phyloP scores from a whole-genome alignment of 1,140 invertebrate species.

The Mylabris phalerata region DNA sequence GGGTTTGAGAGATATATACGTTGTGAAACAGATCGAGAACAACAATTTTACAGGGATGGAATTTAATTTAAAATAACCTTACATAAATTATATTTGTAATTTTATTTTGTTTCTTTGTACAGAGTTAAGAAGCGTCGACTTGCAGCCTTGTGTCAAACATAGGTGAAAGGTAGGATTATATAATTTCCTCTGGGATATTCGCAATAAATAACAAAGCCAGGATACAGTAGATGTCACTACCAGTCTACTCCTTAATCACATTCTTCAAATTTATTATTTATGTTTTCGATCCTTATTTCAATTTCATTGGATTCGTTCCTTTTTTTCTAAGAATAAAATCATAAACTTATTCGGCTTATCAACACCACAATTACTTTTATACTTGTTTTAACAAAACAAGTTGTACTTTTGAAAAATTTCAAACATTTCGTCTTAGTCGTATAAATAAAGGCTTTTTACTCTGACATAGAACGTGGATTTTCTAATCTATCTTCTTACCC shows the following conservation, averaged over 20 bases:
- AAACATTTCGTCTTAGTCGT: slow-evolving; percentile 9
- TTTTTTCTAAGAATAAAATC: no score
- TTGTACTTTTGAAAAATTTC: not conserved
- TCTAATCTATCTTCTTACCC: slow-evolving; percentile 36
- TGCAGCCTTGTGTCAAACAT: slow-evolving; percentile 8
- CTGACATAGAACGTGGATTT: slow-evolving; percentile 24
- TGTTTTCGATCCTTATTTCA: slow-evolving; percentile 20
- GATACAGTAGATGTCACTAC: slow-evolving; percentile 25
- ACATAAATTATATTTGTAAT: slow-evolving; percentile 24
- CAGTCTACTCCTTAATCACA: slow-evolving; percentile 25
- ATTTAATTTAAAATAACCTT: slow-evolving; percentile 25
- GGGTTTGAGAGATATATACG: no score
- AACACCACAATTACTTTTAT: no score
- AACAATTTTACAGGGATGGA: slow-evolving; percentile 10
- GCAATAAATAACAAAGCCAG: slow-evolving; percentile 18
- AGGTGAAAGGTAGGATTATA: slow-evolving; percentile 21
- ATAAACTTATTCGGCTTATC: no score
- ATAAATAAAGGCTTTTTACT: slow-evolving; percentile 11
- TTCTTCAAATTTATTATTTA: slow-evolving; percentile 28
- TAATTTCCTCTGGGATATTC: slow-evolving; percentile 25
- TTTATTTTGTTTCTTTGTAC: slow-evolving; percentile 21
- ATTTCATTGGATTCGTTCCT: slow-evolving; percentile 21
- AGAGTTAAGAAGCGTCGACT: slow-evolving; percentile 10
- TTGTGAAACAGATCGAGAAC: no score
- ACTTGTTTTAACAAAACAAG: slow-evolving; percentile 1